These are phyloP conservation scores for Distichodus sexfasciatus DNA, from an alignment of 2,797 vertebrate genomes.

Conservation along the genomic window DNA sequence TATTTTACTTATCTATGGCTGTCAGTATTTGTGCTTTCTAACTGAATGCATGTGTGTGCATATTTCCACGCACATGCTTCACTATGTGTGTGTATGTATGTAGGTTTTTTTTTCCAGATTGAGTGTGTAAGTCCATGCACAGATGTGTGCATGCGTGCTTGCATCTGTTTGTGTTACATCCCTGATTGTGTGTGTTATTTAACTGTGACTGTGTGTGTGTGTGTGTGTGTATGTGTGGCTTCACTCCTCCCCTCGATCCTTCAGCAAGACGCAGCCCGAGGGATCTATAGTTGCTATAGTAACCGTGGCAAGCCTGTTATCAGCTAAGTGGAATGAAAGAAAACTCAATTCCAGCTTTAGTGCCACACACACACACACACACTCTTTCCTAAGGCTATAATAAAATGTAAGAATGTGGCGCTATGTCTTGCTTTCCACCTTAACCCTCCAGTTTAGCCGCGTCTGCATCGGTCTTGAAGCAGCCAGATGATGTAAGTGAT, in stretches of 20 bases:
- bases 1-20: background rate
- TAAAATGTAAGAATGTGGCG: slow-evolving; percentile 15
- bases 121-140: too few relatives aligned
- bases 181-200: slow-evolving; percentile 24
- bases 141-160: background rate
- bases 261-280: slow-evolving; percentile 45
- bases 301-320: slow-evolving; percentile 54
- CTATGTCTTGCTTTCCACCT: slow-evolving; percentile 19
- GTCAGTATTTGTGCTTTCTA: background rate
- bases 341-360: slow-evolving; percentile 52
- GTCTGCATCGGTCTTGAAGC: slow-evolving; percentile 10
- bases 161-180: slow-evolving; percentile 5
- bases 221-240: slow-evolving; percentile 12
- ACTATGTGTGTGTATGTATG: too few relatives aligned
- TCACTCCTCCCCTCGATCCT: slow-evolving; percentile 44
- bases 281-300: slow-evolving; percentile 55
- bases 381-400: slow-evolving; percentile 19
- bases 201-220: slow-evolving; percentile 11
- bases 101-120: too few relatives aligned
- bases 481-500: slow-evolving; percentile 14
- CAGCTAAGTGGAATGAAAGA: slow-evolving; percentile 56
- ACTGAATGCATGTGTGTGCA: too few relatives aligned
- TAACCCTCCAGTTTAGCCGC: slow-evolving; percentile 9
- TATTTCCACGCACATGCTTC: too few relatives aligned
- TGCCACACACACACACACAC: slow-evolving; percentile 22